Evolutionary conservation across 1,140 invertebrate species (phyloP).

Genomic region (Brachystomella parvula): DNA sequence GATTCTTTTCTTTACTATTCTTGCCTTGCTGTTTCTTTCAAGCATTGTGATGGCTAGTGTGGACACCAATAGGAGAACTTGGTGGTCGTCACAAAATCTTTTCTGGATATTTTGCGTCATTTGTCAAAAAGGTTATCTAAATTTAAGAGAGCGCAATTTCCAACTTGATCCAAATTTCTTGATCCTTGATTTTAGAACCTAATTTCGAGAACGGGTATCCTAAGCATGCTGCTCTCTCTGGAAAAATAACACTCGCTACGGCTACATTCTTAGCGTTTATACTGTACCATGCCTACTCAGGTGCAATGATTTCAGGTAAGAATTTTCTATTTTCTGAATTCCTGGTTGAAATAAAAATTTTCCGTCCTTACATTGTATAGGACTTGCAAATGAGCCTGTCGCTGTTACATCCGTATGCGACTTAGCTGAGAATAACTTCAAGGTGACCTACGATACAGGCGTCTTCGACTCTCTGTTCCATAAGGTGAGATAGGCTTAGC

Average conservation of each 20-base stretch:
- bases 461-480: background rate
- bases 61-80: background rate
- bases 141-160: too few relatives aligned
- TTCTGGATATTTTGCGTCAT: background rate
- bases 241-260: background rate
- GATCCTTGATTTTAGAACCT: background rate
- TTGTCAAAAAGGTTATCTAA: slow-evolving; percentile 3
- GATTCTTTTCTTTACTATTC: background rate
- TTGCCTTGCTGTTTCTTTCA: background rate
- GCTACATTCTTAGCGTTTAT: background rate
- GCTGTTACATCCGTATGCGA: background rate
- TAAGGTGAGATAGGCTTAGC: background rate
- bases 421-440: background rate
- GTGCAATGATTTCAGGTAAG: slow-evolving; percentile 8
- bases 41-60: background rate
- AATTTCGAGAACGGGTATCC: background rate
- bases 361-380: background rate
- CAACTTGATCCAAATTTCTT: background rate
- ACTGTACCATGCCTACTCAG: background rate
- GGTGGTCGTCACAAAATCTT: background rate
- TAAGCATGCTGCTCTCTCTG: background rate
- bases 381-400: background rate
- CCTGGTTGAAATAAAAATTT: too few relatives aligned
- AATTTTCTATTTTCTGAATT: background rate
- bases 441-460: background rate